These are phyloP conservation scores for Encarsia formosa DNA, from an alignment of 2,888 invertebrate genomes.

Conservation along the genomic window DNA sequence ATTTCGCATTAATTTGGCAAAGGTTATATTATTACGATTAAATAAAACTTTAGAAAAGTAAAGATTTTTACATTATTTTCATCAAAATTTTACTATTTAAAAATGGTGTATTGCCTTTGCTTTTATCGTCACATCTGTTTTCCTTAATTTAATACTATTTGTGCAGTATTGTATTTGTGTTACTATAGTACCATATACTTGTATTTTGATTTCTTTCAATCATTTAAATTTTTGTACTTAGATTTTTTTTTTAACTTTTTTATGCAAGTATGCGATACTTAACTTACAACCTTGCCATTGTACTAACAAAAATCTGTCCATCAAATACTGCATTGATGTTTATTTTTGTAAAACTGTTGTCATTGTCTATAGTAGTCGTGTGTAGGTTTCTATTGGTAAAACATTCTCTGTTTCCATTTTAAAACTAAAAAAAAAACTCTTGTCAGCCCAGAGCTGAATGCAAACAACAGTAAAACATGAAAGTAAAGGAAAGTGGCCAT, in stretches of 20 bases:
- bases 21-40: no score
- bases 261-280: conserved; percentile 9
- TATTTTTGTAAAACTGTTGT: conserved; percentile 8
- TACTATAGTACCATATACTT: not conserved
- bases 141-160: not conserved
- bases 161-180: not conserved
- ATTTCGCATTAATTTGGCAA: no score
- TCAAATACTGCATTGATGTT: conserved; percentile 9
- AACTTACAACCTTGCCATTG: not conserved
- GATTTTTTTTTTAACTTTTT: not conserved
- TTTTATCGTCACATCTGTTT: conserved; percentile 4
- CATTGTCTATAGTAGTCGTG: conserved; percentile 6
- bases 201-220: not conserved
- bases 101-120: conserved; percentile 10
- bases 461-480: no score
- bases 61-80: not conserved
- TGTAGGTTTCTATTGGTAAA: not conserved
- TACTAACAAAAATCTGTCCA: conserved; percentile 6
- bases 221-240: not conserved
- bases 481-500: not conserved
- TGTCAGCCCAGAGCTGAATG: conserved; percentile 12
- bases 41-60: no score
- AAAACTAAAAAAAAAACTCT: no score
- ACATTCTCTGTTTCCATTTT: no score
- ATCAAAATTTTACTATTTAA: conserved; percentile 3